Evolutionary conservation across 1,140 invertebrate genomes (phyloP), one percentile per base, ranked within the genome.

Genomic region (Rhopalosiphum padi): DNA sequence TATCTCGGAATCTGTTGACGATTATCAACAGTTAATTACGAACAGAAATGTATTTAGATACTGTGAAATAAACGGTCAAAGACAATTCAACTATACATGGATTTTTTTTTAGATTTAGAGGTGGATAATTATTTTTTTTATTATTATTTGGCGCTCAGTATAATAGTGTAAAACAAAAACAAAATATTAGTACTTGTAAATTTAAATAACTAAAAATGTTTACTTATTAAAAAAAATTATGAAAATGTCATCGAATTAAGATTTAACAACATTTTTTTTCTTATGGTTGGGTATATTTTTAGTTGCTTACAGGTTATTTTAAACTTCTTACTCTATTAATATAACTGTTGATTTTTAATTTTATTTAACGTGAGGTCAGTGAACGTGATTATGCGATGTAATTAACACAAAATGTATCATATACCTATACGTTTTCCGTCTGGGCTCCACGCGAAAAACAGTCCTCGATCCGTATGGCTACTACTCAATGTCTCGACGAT

Each of bases 351-450:
- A n/a, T n/a, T 35, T n/a, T 77, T 35, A 77, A 77, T 77, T n/a
- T 77, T n/a, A 77, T 77, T 77, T 77, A 77, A 77, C 3, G 4
- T n/a, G 30, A 21, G 30, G 60, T 15, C 60, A n/a, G 15, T 77
- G 60, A 18, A n/a, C 30, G 60, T n/a, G 4, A 77, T 77, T 2
- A 77, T n/a, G 60, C 15, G n/a, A 5, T 68, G 60, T n/a, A 30
- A 68, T n/a, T 5, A 68, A 60, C 9, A 30, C 23, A 41, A 9
- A 25, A 82, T 82, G 21, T 83, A 41, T 83, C 8, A 6, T 43
- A 85, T 92, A 93, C 91, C 91, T 51, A 93, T 21, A 18, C 91
- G 91, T 11, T 23, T 55, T 37, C 91, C 91, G 48, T 93, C 82
- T 2, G 91, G 91, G 41, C 82, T 93, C 91, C 91, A 93, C 2